Conservation (phyloP, 2,888 invertebrate genomes). For the Caenorhabditis drosophilae region DNA sequence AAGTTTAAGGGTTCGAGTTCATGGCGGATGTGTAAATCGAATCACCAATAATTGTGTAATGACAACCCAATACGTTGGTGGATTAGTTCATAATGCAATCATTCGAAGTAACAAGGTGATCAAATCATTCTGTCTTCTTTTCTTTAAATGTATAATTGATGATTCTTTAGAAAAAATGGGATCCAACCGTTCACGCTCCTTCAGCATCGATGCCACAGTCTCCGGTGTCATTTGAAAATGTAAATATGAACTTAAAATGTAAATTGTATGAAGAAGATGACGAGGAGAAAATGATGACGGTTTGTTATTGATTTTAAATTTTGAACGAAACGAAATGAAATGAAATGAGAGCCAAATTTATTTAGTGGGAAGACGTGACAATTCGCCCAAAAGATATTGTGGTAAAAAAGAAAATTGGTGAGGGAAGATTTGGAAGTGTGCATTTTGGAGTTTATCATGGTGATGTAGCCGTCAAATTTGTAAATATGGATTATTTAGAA, state of each 20-base stretch:
- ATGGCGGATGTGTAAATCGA: slow-evolving; percentile 22
- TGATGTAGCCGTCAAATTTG: slow-evolving; percentile 92
- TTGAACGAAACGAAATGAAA: background rate
- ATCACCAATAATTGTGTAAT: slow-evolving; percentile 22
- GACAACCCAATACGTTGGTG: slow-evolving; percentile 20
- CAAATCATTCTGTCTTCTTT: too few relatives aligned
- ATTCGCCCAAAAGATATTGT: slow-evolving; percentile 22
- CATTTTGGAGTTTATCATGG: slow-evolving; percentile 69
- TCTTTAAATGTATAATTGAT: background rate
- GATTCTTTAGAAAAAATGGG: slow-evolving; percentile 6
- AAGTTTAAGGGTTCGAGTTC: slow-evolving; percentile 31
- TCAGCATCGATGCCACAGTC: slow-evolving; percentile 9
- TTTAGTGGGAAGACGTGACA: slow-evolving; percentile 29
- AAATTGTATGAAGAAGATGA: slow-evolving; percentile 3
- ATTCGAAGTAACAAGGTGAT: slow-evolving; percentile 20
- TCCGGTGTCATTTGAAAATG: slow-evolving; percentile 11
- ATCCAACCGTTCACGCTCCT: background rate
- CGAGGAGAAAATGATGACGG: slow-evolving; percentile 4
- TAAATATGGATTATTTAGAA: slow-evolving; percentile 85
- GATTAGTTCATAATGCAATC: slow-evolving; percentile 16
- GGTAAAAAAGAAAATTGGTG: slow-evolving; percentile 13
- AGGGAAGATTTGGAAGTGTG: slow-evolving; percentile 30
- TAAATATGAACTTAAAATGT: slow-evolving; percentile 9
- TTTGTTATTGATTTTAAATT: background rate
- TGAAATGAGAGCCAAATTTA: slow-evolving; percentile 2